Base-by-base conservation (phyloP, 2,888 invertebrate species). In the Margaritifera margaritifera region DNA sequence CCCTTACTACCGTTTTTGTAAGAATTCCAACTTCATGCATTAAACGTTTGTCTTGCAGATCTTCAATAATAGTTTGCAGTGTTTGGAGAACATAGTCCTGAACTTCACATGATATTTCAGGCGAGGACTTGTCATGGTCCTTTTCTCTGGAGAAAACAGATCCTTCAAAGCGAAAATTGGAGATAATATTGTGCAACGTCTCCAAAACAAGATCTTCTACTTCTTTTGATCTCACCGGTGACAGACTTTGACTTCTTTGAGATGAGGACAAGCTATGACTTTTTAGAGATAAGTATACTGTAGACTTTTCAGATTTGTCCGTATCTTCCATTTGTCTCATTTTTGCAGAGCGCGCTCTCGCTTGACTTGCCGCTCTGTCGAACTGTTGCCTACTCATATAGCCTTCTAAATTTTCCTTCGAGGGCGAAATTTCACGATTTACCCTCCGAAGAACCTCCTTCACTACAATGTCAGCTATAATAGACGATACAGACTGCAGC, bases 121-220 rank as follows among this genome's bases (percentile, higher is more conserved):
- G 66, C 11, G 50, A 22, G n/a, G 25, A 24, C n/a, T 42, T 42
- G 42, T 42, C 15, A 2, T 15, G 15, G 15, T 42, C 15, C 11
- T 42, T 42, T 8, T 42, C 42, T 42, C 66, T 67, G 0, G 64
- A 50, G 25, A 66, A 57, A 24, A 77, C 66, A 0, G 80, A 76
- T 55, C 75, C 74, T 60, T 81, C 81, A 5, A 80, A 64, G 19
- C 75, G 59, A 24, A 81, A 62, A 58, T 80, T 80, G 15, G 79
- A 79, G 22, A 80, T 74, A 24, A 77, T 75, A 53, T 78, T 80
- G 54, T 80, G 79, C 11, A 81, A 51, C 42, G 81, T 77, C 64
- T 79, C 78, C 50, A 79, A 69, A n/a, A 80, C 76, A 18, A 79
- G 62, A 54, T 71, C 71, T 56, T 78, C 78, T 11, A 79, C 60